Evolutionary conservation across 2,113 vertebrate genomes (phyloP).

Genomic region (Illadopsis cleaveri): DNA sequence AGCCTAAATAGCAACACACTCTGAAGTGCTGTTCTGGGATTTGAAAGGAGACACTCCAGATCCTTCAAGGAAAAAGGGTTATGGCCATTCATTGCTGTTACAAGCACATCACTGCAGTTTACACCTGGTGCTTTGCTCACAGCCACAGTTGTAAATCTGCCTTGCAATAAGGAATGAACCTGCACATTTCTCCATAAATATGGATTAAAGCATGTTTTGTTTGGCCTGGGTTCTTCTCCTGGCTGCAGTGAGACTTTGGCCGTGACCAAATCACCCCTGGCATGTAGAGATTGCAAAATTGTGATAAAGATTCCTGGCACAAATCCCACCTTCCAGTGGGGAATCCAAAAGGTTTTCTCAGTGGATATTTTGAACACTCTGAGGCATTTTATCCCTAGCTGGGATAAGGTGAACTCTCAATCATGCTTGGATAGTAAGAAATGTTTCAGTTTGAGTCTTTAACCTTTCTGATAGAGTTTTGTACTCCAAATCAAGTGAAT

Average conservation of each 20-base stretch:
- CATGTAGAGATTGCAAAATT: not conserved
- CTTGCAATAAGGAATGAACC: not conserved
- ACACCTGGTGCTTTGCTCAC: not conserved
- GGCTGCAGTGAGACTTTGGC: not conserved
- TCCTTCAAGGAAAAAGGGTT: constrained; percentile 9
- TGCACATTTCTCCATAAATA: not conserved
- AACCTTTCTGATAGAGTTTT: not conserved
- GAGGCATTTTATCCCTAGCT: not conserved
- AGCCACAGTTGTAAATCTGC: not conserved
- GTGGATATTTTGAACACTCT: not conserved
- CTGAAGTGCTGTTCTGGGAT: not conserved
- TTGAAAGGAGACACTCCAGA: not conserved
- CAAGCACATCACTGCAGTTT: not conserved
- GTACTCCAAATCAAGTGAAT: not conserved
- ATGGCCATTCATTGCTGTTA: not conserved
- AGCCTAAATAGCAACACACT: not conserved
- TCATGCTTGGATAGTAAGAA: not conserved
- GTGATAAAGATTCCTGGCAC: not conserved
- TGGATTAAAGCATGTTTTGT: not conserved
- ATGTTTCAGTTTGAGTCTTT: not conserved
- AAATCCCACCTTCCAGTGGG: not conserved
- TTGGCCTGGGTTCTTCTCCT: not conserved
- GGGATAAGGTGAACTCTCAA: not conserved
- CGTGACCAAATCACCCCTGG: not conserved
- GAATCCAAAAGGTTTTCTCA: not conserved